Evolutionary conservation across 2,888 invertebrate genomes (phyloP).

Genomic region (Agonopterix arenella): DNA sequence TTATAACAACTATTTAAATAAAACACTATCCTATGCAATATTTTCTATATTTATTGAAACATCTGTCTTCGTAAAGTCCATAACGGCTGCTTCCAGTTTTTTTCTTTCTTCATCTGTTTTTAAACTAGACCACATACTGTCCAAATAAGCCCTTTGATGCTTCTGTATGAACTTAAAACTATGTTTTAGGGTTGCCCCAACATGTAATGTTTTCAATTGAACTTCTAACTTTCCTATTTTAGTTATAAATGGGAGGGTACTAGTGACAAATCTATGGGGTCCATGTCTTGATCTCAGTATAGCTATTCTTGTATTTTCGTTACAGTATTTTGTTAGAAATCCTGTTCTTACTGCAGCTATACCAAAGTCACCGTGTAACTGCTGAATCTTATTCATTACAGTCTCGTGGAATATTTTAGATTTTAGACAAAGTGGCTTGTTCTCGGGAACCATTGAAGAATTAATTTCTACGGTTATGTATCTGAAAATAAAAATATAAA

Average conservation of each 20-base stretch:
- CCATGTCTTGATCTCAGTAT: conserved; percentile 84
- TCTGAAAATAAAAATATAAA: conserved; percentile 46
- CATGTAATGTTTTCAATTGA: conserved; percentile 80
- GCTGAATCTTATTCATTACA: conserved; percentile 79
- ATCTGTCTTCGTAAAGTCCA: conserved; percentile 67
- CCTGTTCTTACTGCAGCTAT: conserved; percentile 82
- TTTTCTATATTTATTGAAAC: conserved; percentile 61
- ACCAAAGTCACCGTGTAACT: conserved; percentile 87
- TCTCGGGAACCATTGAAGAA: conserved; percentile 61
- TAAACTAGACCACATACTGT: conserved; percentile 78
- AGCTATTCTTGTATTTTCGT: conserved; percentile 84
- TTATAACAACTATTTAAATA: too few species aligned
- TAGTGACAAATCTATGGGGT: conserved; percentile 83
- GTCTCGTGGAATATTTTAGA: conserved; percentile 72
- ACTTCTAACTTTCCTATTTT: conserved; percentile 79
- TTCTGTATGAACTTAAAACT: conserved; percentile 85
- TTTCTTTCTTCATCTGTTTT: conserved; percentile 79
- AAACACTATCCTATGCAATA: conserved; percentile 30
- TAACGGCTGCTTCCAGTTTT: conserved; percentile 67
- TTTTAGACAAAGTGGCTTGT: conserved; percentile 68
- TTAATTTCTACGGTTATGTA: conserved; percentile 83
- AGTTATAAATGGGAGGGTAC: conserved; percentile 82
- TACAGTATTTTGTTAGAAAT: conserved; percentile 87
- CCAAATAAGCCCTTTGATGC: conserved; percentile 81
- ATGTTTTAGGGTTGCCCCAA: conserved; percentile 87